A percentile compares a stretch with the other conserved stretches of the same genome.
Evolutionary conservation across 2,888 invertebrate species (phyloP).

Genomic region (Lordiphosa andalusiaca): DNA sequence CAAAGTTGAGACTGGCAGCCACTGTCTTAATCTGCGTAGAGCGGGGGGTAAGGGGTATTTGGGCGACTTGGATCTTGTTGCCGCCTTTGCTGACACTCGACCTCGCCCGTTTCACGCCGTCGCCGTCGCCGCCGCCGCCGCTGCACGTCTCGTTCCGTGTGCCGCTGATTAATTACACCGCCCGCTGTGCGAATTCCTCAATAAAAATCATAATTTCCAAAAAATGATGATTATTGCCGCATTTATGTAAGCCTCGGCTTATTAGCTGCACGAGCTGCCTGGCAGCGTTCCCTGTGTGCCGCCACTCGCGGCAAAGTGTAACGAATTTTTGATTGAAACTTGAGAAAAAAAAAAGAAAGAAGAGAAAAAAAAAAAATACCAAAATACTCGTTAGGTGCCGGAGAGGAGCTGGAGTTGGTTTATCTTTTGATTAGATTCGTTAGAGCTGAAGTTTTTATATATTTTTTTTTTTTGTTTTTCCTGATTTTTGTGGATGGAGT

Average conservation of each 20-base stretch:
- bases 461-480: conserved; percentile 14
- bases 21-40: conserved; percentile 36
- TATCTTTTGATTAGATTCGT: conserved; percentile 75
- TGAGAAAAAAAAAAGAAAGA: conserved; percentile 28
- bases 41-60: conserved; percentile 7
- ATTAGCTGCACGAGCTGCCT: conserved; percentile 69
- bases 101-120: conserved; percentile 59
- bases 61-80: conserved; percentile 36
- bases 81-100: conserved; percentile 61
- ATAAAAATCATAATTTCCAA: conserved; percentile 73
- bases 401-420: conserved; percentile 56
- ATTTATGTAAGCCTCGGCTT: conserved; percentile 71
- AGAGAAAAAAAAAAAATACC: not conserved
- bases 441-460: conserved; percentile 57
- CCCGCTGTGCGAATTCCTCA: conserved; percentile 78
- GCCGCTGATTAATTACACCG: conserved; percentile 76
- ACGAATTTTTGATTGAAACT: conserved; percentile 75
- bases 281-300: not conserved
- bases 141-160: conserved; percentile 40
- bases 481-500: conserved; percentile 50
- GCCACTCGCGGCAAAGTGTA: conserved; percentile 54
- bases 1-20: conserved; percentile 33
- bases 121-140: conserved; percentile 17
- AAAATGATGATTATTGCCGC: conserved; percentile 70
- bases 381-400: conserved; percentile 66